Evolutionary conservation across 2,888 invertebrate genomes (phyloP), one percentile per base, ranked within the genome.

Genomic region (Gortyna flavago): DNA sequence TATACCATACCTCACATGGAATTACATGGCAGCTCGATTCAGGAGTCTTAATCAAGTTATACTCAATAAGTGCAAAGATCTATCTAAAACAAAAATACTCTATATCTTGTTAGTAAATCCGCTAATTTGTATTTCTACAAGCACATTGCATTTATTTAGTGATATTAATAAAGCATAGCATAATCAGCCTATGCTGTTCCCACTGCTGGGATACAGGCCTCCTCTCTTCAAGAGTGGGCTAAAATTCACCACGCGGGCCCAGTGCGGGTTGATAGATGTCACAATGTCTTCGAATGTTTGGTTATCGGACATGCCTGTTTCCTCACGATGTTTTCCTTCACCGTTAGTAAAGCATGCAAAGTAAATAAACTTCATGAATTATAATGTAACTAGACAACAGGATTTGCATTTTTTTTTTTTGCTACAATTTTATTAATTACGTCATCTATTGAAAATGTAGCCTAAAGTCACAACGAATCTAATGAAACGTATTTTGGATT

Each of bases 161-260:
- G 13, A n/a, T 83, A 57, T 79, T 77, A 83, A 51, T 62, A 68
- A 68, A 61, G 83, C 79, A 59, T 65, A 25, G 25, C 54, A 25
- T 54, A 9, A 25, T 54, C 54, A 25, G 54, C 11, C 3, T 54
- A 25, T 25, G 25, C 9, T 54, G 25, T 25, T 25, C 54, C 54
- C 54, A 25, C 9, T 25, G 9, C 54, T 11, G n/a, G 54, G 25
- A 54, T 3, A 54, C 9, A 25, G 25, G 11, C 11, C 9, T 54
- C 25, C 54, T 54, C 21, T 51, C 21, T 51, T 51, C 21, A 51
- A 21, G 51, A 51, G 51, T 51, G 54, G 25, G 25, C 54, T n/a
- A 54, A 11, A n/a, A 11, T n/a, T 4, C 11, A 54, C 25, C 54
- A n/a, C 54, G 54, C 54, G 11, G 9, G 11, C 54, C 25, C 11